Percentiles rank a stretch among this genome's conserved stretches.
Conservation (phyloP, 2,797 vertebrate species). For the Sorex maritimensis region DNA sequence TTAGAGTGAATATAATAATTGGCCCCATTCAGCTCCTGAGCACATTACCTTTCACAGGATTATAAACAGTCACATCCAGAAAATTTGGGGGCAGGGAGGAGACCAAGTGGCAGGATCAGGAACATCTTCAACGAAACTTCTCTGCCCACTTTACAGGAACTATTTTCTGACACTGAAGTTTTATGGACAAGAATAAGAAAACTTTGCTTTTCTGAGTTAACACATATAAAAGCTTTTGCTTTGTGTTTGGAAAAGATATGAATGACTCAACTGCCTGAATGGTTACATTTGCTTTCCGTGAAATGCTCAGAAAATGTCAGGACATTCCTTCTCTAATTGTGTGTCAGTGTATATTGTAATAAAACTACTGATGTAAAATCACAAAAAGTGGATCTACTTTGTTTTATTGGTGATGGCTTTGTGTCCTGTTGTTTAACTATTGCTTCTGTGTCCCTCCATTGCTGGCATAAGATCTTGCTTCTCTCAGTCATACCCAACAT, state of each 20-base stretch:
- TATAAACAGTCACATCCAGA: constrained; percentile 67
- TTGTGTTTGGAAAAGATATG: constrained; percentile 77
- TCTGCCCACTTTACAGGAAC: constrained; percentile 69
- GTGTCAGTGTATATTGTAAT: constrained; percentile 90
- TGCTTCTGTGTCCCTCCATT: constrained; percentile 38
- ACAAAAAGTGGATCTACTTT: constrained; percentile 56
- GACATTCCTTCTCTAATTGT: constrained; percentile 90
- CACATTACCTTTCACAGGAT: neutral
- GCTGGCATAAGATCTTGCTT: neutral
- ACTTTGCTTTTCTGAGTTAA: constrained; percentile 79
- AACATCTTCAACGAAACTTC: constrained; percentile 66
- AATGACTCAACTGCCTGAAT: constrained; percentile 83
- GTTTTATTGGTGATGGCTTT: constrained; percentile 56
- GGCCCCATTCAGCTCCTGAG: constrained; percentile 60
- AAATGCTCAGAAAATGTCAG: constrained; percentile 89
- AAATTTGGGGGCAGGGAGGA: constrained; percentile 9
- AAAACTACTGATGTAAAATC: constrained; percentile 89
- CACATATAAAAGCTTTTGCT: constrained; percentile 74
- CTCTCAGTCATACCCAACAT: neutral
- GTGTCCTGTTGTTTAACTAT: constrained; percentile 44
- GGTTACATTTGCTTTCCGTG: constrained; percentile 87
- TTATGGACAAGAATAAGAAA: constrained; percentile 79
- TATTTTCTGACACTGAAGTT: constrained; percentile 75
- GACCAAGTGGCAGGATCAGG: constrained; percentile 58
- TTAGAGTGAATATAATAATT: constrained; percentile 64